Evolutionary conservation across 2,888 invertebrate species (phyloP), one percentile per base, ranked within the genome.

Genomic region (Drosophila formosana): DNA sequence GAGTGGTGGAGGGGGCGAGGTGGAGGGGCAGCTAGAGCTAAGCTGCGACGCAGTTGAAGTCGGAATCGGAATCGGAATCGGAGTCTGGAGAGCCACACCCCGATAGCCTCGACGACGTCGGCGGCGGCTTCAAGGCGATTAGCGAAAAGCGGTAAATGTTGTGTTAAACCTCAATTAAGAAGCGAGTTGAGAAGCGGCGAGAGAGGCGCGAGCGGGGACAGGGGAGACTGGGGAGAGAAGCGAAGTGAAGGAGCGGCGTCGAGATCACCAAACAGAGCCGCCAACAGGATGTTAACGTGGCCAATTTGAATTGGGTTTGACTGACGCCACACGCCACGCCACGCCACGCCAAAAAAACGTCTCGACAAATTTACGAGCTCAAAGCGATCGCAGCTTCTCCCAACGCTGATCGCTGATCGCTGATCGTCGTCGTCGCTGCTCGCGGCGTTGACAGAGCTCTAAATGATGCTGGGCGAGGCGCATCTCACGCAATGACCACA

Each of bases 111-210:
- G 23, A 4, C 34, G 39, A 3, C 53, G 55, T 6, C 63, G 74
- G 58, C 79, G 80, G 82, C 78, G 63, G 66, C 80, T 73, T 87
- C 88, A 83, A 84, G 87, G 81, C 82, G 88, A 89, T 90, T 90
- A 89, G 83, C 85, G 81, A 87, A 88, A 89, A 89, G 89, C 90
- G 90, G 88, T 90, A 89, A 89, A 90, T 90, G 90, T 83, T 90
- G 88, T 90, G 90, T 88, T 88, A 88, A 88, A 85, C 80, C 88
- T 88, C 89, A 90, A 90, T 90, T 90, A 90, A 86, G 89, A 72
- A 55, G 56, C 72, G 18, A 6, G 26, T 25, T 34, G 56, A 46
- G 18, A 34, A 34, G 11, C 37, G n/a, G 1, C 8, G 9, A 9
- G 32, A 32, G 32, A 32, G 37, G 37, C 37, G 4, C 1, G n/a